Evolutionary conservation across 1,140 invertebrate species (phyloP).

Genomic region (Bombus superbus): DNA sequence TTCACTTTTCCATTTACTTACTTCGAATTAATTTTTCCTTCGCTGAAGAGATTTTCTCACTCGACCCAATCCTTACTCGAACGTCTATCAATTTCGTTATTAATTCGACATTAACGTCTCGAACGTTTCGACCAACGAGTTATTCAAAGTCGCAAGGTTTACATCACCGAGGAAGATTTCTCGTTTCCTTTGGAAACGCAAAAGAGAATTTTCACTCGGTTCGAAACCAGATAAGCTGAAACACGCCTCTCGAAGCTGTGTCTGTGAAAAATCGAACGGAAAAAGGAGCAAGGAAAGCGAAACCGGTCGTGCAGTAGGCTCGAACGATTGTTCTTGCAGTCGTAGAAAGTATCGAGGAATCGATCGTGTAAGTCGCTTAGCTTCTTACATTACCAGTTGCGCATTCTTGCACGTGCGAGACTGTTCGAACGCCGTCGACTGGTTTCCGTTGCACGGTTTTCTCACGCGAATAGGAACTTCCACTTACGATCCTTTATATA

Average conservation of each 20-base stretch:
- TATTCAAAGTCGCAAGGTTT: no score
- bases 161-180: no score
- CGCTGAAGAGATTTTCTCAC: no score
- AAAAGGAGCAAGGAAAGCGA: background rate
- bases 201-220: background rate
- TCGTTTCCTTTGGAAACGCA: no score
- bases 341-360: constrained; percentile 32
- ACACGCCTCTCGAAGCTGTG: background rate
- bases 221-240: background rate
- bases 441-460: constrained; percentile 10
- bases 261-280: background rate
- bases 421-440: constrained; percentile 33
- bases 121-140: no score
- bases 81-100: background rate
- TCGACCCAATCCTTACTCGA: no score
- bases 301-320: constrained; percentile 6
- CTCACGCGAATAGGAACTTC: constrained; percentile 17
- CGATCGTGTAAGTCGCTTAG: constrained; percentile 21
- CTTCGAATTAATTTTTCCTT: no score
- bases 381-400: constrained; percentile 21
- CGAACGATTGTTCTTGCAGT: constrained; percentile 29
- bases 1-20: no score
- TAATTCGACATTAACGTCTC: background rate
- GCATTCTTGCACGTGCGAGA: constrained; percentile 34
- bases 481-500: background rate